Evolutionary conservation across 2,797 vertebrate species (phyloP).

Genomic region (Gobionotothen gibberifrons): DNA sequence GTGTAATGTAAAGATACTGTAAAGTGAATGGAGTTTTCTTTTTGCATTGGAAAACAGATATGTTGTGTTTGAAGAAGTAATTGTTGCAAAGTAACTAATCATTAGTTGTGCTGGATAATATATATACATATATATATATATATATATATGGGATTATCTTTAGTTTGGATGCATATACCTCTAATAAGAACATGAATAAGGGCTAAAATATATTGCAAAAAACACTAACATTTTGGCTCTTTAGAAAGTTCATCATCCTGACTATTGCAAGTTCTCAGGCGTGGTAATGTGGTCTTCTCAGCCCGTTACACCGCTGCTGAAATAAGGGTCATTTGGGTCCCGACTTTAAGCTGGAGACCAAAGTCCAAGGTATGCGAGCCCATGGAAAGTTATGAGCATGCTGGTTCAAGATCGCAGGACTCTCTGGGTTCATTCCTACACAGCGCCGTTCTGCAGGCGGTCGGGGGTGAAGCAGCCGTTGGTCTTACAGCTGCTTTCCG

Average conservation of each 20-base stretch:
- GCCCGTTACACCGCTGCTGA: slow-evolving; percentile 36
- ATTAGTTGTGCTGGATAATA: slow-evolving; percentile 32
- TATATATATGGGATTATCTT: neutral
- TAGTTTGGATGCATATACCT: slow-evolving; percentile 37
- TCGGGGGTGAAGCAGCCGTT: slow-evolving; percentile 80
- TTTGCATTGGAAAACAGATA: slow-evolving; percentile 14
- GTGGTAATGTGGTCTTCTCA: slow-evolving; percentile 35
- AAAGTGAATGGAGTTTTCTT: slow-evolving; percentile 21
- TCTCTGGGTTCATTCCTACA: slow-evolving; percentile 67
- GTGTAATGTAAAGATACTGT: slow-evolving; percentile 1
- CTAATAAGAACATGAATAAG: slow-evolving; percentile 31
- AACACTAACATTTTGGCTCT: slow-evolving; percentile 67
- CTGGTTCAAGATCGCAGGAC: slow-evolving; percentile 59
- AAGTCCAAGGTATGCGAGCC: slow-evolving; percentile 49
- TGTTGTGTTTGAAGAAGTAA: slow-evolving; percentile 46
- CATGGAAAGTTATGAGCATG: slow-evolving; percentile 41
- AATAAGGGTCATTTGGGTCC: slow-evolving; percentile 54
- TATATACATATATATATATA: neutral
- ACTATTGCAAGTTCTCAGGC: slow-evolving; percentile 44
- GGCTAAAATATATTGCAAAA: slow-evolving; percentile 41
- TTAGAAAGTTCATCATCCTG: slow-evolving; percentile 47
- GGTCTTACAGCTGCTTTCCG: slow-evolving; percentile 76
- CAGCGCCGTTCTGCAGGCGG: slow-evolving; percentile 75
- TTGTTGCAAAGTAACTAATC: slow-evolving; percentile 30
- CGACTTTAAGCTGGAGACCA: slow-evolving; percentile 47